These are phyloP conservation scores for Myotis yumanensis DNA, from an alignment of 2,113 vertebrate species.

Conservation along the genomic window DNA sequence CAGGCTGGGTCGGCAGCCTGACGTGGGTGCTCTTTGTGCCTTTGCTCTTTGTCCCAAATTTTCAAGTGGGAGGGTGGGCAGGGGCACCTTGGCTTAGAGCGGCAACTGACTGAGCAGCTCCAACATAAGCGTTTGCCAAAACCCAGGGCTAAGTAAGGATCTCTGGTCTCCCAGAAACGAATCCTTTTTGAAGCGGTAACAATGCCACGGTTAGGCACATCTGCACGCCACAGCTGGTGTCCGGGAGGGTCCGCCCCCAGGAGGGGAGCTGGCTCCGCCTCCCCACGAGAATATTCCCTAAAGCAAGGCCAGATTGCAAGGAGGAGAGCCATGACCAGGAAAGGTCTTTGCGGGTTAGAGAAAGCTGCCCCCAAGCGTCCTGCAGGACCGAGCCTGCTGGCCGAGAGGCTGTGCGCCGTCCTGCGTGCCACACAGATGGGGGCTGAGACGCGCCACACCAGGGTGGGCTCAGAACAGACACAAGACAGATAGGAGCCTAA, in stretches of 20 bases:
- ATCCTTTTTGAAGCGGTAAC: conserved; percentile 14
- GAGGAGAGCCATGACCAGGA: conserved; percentile 77
- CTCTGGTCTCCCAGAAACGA: conserved; percentile 27
- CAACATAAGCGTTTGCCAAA: background rate
- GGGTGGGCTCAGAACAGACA: conserved; percentile 86
- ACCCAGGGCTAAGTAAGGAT: background rate
- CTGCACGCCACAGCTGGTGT: conserved; percentile 58
- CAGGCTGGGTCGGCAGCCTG: background rate
- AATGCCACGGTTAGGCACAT: background rate
- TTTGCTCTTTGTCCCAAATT: background rate
- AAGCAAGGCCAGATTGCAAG: conserved; percentile 69
- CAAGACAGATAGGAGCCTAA: conserved; percentile 83
- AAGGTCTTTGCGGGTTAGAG: conserved; percentile 68
- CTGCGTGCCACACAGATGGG: conserved; percentile 78
- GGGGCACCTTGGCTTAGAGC: background rate
- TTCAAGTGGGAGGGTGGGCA: background rate
- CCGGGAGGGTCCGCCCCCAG: conserved; percentile 25
- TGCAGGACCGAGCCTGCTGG: conserved; percentile 66
- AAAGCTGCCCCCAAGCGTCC: conserved; percentile 76
- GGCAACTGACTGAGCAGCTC: background rate
- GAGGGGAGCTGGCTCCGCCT: conserved; percentile 10
- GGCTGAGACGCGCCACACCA: conserved; percentile 86
- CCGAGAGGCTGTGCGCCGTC: conserved; percentile 54
- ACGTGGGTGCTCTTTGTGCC: background rate
- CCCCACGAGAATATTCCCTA: conserved; percentile 45